These are phyloP conservation scores for Antrozous pallidus DNA, from an alignment of 2,797 vertebrate genomes.

Conservation along the genomic window DNA sequence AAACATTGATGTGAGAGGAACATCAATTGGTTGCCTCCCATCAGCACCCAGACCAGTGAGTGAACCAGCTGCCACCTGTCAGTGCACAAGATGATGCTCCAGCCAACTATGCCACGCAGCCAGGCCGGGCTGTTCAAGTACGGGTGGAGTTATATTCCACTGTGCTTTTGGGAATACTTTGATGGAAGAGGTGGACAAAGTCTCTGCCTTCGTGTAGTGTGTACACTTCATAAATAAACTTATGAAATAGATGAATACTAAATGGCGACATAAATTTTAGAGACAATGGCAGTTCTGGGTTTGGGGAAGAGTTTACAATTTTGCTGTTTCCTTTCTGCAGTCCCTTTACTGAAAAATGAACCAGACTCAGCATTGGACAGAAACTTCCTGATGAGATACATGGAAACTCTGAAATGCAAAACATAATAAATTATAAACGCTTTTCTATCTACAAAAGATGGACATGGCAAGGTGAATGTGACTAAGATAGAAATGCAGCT, in stretches of 20 bases:
- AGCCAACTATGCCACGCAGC: neutral
- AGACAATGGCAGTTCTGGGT: neutral
- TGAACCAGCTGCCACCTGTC: neutral
- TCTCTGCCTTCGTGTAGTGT: neutral
- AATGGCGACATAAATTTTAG: slow-evolving; percentile 11
- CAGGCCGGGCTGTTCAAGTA: neutral
- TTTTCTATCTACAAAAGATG: slow-evolving; percentile 22
- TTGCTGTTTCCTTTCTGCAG: slow-evolving; percentile 11
- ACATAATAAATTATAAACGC: slow-evolving; percentile 33
- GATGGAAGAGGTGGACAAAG: neutral
- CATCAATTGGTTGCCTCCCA: neutral
- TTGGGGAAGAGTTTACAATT: slow-evolving; percentile 24
- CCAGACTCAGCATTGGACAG: neutral
- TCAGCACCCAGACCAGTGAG: neutral
- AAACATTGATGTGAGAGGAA: neutral
- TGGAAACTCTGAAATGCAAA: slow-evolving; percentile 44
- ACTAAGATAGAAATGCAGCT: slow-evolving; percentile 54
- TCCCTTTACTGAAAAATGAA: slow-evolving; percentile 37
- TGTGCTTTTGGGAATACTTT: neutral
- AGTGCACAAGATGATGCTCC: neutral
- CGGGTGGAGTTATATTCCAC: neutral
- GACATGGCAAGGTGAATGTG: neutral
- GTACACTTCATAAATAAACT: neutral
- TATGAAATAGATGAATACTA: neutral
- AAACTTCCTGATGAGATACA: slow-evolving; percentile 47